Percentiles rank a stretch among this genome's conserved stretches.
These are phyloP conservation scores for Magallana gigas DNA, from an alignment of 1,140 invertebrate species.

Conservation along the genomic window DNA sequence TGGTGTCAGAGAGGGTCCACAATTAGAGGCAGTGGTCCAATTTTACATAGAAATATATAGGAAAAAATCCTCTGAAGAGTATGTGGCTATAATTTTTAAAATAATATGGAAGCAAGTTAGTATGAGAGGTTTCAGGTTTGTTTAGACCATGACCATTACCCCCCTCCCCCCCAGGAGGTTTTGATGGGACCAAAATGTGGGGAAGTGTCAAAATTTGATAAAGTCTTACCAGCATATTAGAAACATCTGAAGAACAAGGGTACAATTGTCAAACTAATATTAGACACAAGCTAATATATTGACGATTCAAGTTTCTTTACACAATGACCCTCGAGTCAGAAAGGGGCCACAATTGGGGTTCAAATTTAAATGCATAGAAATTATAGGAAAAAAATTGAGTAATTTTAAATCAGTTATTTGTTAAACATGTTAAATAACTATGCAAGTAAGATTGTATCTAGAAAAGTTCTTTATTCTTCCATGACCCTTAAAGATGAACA, in stretches of 20 bases:
- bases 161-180: neutral
- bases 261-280: conserved; percentile 6
- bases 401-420: neutral
- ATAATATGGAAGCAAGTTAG: conserved; percentile 16
- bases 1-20: no score
- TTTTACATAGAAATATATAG: no score
- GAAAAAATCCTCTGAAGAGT: neutral
- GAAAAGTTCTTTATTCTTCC: neutral
- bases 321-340: conserved; percentile 2
- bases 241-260: conserved; percentile 5
- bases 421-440: conserved; percentile 2
- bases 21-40: no score
- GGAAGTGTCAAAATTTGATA: neutral
- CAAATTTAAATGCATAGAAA: conserved; percentile 11
- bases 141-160: neutral
- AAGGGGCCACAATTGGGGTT: neutral
- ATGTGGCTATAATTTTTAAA: conserved; percentile 11
- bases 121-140: conserved; percentile 9
- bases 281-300: conserved; percentile 11
- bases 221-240: neutral
- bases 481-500: neutral
- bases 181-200: neutral
- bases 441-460: conserved; percentile 4
- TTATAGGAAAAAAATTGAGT: neutral
- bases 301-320: neutral